Evolutionary conservation across 2,888 invertebrate species (phyloP).

Genomic region (Drosophila fulvimacula): DNA sequence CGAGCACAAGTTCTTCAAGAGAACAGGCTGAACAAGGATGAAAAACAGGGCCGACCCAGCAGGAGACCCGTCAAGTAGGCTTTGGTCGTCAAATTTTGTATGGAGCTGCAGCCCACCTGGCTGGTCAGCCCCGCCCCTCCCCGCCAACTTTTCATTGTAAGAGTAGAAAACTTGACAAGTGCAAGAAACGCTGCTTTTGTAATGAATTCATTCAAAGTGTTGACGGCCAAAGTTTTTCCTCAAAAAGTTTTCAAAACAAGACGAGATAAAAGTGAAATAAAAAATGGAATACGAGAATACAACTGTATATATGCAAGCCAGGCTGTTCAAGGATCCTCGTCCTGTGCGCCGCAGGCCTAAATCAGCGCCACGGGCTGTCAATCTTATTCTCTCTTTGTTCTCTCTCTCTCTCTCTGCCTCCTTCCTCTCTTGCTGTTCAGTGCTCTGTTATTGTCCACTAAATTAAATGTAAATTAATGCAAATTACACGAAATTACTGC

Average conservation of each 20-base stretch:
- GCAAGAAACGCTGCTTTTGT: constrained; percentile 59
- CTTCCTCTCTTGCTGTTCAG: neutral
- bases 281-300: constrained; percentile 13
- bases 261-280: constrained; percentile 7
- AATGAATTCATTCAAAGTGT: constrained; percentile 71
- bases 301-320: constrained; percentile 16
- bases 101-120: constrained; percentile 45
- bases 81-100: constrained; percentile 44
- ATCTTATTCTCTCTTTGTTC: neutral
- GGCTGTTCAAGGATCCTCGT: constrained; percentile 58
- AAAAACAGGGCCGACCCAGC: constrained; percentile 24
- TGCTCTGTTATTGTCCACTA: constrained; percentile 38
- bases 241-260: constrained; percentile 41
- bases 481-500: constrained; percentile 77
- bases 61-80: constrained; percentile 51
- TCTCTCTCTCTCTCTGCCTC: neutral
- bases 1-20: constrained; percentile 61
- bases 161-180: constrained; percentile 55
- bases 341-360: constrained; percentile 70
- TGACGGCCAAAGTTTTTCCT: constrained; percentile 53
- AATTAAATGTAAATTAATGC: constrained; percentile 82
- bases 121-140: neutral
- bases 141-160: constrained; percentile 16
- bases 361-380: constrained; percentile 38
- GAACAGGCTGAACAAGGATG: constrained; percentile 13